Percentiles rank a stretch among this genome's conserved stretches.
Conservation (phyloP, 2,113 vertebrate species). For the Bos javanicus region DNA sequence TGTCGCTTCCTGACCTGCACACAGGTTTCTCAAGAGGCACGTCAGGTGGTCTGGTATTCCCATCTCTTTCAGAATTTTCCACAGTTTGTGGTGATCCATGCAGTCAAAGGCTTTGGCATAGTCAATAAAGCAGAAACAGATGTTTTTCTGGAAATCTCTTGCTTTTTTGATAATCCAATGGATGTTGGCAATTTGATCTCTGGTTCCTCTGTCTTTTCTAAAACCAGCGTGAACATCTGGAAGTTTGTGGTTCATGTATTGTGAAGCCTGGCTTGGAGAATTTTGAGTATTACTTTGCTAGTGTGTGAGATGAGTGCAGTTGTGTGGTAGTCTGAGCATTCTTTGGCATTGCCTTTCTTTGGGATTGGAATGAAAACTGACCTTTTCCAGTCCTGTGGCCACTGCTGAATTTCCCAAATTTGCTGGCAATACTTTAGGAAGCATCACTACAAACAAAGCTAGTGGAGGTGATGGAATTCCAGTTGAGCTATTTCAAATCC, state of each 20-base stretch:
- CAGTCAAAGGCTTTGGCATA: not conserved
- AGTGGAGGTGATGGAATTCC: too few species aligned
- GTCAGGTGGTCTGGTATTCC: not conserved
- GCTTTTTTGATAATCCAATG: rapidly evolving
- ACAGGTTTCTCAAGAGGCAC: not conserved
- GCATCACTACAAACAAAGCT: too few species aligned
- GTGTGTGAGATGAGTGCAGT: not conserved
- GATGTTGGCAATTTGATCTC: not conserved
- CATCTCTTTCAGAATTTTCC: not conserved
- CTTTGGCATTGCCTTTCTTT: too few species aligned
- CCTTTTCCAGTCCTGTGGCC: too few species aligned
- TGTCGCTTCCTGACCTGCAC: not conserved
- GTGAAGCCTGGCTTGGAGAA: not conserved
- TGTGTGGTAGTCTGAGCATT: rapidly evolving
- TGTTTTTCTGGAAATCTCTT: not conserved
- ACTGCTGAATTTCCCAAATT: too few species aligned
- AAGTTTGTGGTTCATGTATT: not conserved
- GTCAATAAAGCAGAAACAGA: not conserved
- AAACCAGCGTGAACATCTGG: not conserved
- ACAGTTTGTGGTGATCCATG: not conserved
- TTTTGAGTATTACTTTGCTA: not conserved
- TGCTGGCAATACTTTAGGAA: too few species aligned
- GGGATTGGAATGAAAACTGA: too few species aligned
- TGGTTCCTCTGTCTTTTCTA: not conserved
- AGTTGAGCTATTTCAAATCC: too few species aligned